Conservation (phyloP, 2,113 vertebrate genomes). For the Sporophila hypoxantha region DNA sequence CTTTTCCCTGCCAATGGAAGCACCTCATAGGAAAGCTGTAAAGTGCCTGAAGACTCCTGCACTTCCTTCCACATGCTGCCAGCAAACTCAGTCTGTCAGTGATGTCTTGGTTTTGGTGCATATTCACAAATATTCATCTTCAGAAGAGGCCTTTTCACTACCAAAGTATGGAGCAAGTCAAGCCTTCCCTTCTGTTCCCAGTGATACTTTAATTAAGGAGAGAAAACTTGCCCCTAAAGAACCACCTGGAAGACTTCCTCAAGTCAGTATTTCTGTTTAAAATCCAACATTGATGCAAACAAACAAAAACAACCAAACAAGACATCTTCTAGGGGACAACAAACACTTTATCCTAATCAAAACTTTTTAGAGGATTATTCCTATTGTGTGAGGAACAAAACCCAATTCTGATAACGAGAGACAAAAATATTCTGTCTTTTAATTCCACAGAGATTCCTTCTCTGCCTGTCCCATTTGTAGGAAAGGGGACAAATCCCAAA, state of each 20-base stretch:
- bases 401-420: background rate
- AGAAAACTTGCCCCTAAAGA: background rate
- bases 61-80: conserved; percentile 3
- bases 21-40: conserved; percentile 22
- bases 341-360: background rate
- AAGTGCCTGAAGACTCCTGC: conserved; percentile 41
- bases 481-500: background rate
- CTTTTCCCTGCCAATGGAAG: conserved; percentile 1
- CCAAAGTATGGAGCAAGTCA: background rate
- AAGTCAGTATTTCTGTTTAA: background rate
- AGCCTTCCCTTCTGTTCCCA: background rate
- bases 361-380: background rate
- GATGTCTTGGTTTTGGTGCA: background rate
- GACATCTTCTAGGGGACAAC: background rate
- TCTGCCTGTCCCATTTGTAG: background rate
- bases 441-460: background rate
- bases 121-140: background rate
- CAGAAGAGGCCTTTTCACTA: background rate
- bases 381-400: background rate
- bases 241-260: background rate
- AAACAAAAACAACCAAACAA: background rate
- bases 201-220: background rate
- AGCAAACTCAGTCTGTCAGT: background rate
- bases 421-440: background rate
- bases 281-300: background rate